Evolutionary conservation across 2,797 vertebrate species (phyloP), one percentile per base, ranked within the genome.

Genomic region (Geotrypetes seraphini): DNA sequence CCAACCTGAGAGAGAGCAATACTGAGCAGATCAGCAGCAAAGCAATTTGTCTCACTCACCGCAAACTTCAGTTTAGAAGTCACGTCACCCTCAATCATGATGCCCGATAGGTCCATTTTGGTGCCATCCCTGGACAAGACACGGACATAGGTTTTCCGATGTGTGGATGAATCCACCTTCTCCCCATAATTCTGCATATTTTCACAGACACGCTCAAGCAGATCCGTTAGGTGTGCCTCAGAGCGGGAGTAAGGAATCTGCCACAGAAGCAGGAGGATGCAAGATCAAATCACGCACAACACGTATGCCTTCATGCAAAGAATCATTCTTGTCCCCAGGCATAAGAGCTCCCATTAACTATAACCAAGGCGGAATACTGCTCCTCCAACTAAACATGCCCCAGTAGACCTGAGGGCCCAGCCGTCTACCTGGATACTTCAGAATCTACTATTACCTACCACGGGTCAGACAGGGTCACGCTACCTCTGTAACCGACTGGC

Each of bases 151-250:
- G 70, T 82, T 60, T 88, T 94, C 6, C 92, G 85, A 38, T 81
- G 79, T 1, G 82, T 87, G n/a, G 63, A 30, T 0, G 85, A 57
- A 23, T 95, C 88, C 5, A 46, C 49, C 11, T 29, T 76, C 50
- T 98, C 91, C 0, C 90, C 90, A 0, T 98, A 97, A n/a, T 95
- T 90, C 27, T 76, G 85, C 94, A 97, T 95, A 49, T 79, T 83
- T 52, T 96, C 91, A 19, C 95, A 98, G 8, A 97, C 78, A 1
- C 43, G 66, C 56, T 97, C 95, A 66, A 97, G 86, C 47, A 98
- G 56, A 44, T 97, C 94, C 0, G 94, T 81, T 35, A 98, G 87
- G 57, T 95, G 88, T 5, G 88, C 86, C 56, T 98, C 95, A 0
- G 95, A 96, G 4, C 91, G 84, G 1, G 90, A 90, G 2, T 92